Evolutionary conservation across 2,888 invertebrate genomes (phyloP), one percentile per base, ranked within the genome.

Genomic region (Campopleginae sp.): DNA sequence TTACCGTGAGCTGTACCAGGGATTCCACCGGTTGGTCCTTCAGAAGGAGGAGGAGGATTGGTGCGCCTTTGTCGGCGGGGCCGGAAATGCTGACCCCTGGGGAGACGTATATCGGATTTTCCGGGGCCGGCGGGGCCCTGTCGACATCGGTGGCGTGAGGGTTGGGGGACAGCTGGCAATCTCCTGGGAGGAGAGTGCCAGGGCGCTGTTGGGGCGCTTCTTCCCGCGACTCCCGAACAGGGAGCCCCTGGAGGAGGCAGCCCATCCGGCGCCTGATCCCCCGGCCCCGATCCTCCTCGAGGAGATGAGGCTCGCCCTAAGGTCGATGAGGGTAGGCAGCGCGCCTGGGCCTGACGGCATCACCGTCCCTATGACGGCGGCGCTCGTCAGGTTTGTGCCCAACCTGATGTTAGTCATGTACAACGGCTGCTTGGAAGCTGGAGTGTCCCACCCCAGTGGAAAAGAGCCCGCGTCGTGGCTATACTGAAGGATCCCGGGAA

Each of bases 291-390:
- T 42, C 5, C 7, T 10, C 8, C 42, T 42, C 8, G 42, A n/a
- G 14, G 44, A 46, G 44, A 10, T 46, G 0, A 46, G 10, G 12
- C 44, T 14, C 44, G 10, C 44, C 44, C 44, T 46, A 3, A 46
- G 10, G 10, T 2, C 3, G 12, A 46, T 46, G 44, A 46, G 14
- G 44, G 12, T 14, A 14, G 12, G 44, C 44, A 46, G 44, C 42
- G 66, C 66, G 42, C 66, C 66, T n/a, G 66, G 66, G n/a, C 66
- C 66, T 6, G 51, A 51, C 51, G 70, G 70, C 17, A 71, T 71
- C 4, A 71, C 70, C 51, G 70, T 71, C 51, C 70, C 70, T 2
- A 48, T 51, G 31, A 51, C 51, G 5, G 4, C n/a, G 51, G 48
- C 51, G 51, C 33, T 71, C 0, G 51, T 71, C 4, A 51, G 27